These are phyloP conservation scores for Osmerus eperlanus DNA, from an alignment of 2,113 vertebrate species.

Conservation along the genomic window DNA sequence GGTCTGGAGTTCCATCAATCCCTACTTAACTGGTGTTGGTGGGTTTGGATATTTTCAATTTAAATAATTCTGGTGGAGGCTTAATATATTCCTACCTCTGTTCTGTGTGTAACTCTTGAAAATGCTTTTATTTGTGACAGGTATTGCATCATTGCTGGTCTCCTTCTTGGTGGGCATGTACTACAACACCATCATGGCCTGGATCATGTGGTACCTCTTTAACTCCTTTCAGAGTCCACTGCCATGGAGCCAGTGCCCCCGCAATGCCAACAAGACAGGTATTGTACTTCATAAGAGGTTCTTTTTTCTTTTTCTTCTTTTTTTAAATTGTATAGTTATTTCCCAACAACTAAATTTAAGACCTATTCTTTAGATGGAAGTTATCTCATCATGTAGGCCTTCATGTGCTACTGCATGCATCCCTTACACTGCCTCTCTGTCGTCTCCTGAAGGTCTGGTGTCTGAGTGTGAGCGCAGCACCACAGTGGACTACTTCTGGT, in stretches of 20 bases:
- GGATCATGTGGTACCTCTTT: conserved; percentile 98
- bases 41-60: conserved; percentile 31
- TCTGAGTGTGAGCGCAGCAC: conserved; percentile 82
- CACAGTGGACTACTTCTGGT: conserved; percentile 89
- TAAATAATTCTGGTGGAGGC: neutral
- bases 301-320: too few species aligned
- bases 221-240: conserved; percentile 93
- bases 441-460: conserved; percentile 65
- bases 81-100: neutral
- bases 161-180: conserved; percentile 89
- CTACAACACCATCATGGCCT: conserved; percentile 95
- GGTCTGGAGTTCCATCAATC: conserved; percentile 83
- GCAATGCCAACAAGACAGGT: conserved; percentile 82
- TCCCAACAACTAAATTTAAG: too few species aligned
- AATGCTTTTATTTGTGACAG: conserved; percentile 56
- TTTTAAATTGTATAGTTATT: too few species aligned
- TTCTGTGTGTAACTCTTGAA: neutral
- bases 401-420: neutral
- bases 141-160: conserved; percentile 82
- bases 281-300: neutral
- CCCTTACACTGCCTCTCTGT: neutral
- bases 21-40: conserved; percentile 86
- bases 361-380: too few species aligned
- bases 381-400: neutral
- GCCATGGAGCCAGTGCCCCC: conserved; percentile 88